Conservation (phyloP, 2,113 vertebrate genomes). For the Saimiri boliviensis region DNA sequence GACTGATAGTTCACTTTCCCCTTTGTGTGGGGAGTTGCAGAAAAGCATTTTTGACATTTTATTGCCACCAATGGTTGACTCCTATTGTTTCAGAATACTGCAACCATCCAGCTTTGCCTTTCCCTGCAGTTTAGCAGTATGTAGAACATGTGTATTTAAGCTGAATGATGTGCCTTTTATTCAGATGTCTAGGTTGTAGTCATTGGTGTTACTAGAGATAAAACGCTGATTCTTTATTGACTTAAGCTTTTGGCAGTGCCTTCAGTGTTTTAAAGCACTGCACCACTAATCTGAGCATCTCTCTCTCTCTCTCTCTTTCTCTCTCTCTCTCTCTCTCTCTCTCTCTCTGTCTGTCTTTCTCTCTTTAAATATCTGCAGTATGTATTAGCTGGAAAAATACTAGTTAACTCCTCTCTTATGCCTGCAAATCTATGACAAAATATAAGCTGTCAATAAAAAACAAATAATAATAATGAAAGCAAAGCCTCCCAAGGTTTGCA, state of each 20-base stretch:
- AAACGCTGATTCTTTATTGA: background rate
- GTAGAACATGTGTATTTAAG: background rate
- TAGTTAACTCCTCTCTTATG: slow-evolving; percentile 3
- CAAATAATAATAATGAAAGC: background rate
- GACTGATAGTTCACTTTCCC: background rate
- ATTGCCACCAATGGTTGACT: background rate
- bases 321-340: background rate
- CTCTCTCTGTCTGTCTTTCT: background rate
- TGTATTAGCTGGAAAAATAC: slow-evolving; percentile 32
- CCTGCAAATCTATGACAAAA: slow-evolving; percentile 47
- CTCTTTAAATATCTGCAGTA: background rate
- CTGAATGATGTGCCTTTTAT: background rate
- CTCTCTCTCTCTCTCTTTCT: background rate
- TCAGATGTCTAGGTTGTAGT: background rate
- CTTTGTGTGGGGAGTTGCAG: background rate
- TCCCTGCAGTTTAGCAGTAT: background rate
- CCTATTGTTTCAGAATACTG: background rate
- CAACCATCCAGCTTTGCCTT: background rate
- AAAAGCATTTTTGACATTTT: background rate
- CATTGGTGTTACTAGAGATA: background rate
- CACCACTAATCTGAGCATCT: background rate
- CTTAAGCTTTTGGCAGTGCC: background rate
- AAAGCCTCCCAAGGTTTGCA: slow-evolving; percentile 27
- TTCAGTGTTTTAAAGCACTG: background rate
- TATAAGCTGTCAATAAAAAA: slow-evolving; percentile 30